A percentile compares a stretch with the other conserved stretches of the same genome.
Conservation (phyloP, 2,888 invertebrate species). For the Abscondita cerata region DNA sequence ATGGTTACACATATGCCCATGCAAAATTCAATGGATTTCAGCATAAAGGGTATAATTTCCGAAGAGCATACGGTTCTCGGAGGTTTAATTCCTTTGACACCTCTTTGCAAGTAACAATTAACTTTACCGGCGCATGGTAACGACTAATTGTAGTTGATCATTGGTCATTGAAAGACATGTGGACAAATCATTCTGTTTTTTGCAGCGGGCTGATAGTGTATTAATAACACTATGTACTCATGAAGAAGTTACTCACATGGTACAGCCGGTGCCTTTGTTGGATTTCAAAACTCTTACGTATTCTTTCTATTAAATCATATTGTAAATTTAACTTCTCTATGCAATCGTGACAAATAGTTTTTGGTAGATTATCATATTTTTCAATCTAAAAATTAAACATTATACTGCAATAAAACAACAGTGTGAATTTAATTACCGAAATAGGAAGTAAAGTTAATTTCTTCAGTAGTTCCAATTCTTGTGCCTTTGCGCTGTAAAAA, state of each 20-base stretch:
- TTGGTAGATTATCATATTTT: constrained; percentile 66
- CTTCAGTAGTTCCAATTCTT: constrained; percentile 75
- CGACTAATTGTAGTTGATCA: too few species aligned
- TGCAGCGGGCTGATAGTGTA: too few species aligned
- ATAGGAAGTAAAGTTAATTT: constrained; percentile 85
- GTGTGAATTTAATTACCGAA: constrained; percentile 66
- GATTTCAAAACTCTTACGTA: constrained; percentile 55
- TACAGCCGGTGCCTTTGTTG: constrained; percentile 50
- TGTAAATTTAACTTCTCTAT: constrained; percentile 63
- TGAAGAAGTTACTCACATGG: constrained; percentile 49
- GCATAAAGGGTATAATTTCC: too few species aligned
- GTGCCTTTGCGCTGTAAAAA: constrained; percentile 82
- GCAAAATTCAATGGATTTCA: too few species aligned
- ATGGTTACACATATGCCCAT: too few species aligned
- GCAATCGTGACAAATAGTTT: constrained; percentile 69
- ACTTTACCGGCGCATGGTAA: too few species aligned
- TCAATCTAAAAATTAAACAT: constrained; percentile 50
- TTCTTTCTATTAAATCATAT: constrained; percentile 61
- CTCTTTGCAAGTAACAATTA: too few species aligned
- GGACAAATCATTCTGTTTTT: too few species aligned
- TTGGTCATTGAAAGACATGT: too few species aligned
- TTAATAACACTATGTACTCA: too few species aligned
- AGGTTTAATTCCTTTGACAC: too few species aligned
- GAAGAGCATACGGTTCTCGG: too few species aligned
- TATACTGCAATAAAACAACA: constrained; percentile 14